Conservation (phyloP, 2,113 vertebrate genomes). For the Sterna hirundo region DNA sequence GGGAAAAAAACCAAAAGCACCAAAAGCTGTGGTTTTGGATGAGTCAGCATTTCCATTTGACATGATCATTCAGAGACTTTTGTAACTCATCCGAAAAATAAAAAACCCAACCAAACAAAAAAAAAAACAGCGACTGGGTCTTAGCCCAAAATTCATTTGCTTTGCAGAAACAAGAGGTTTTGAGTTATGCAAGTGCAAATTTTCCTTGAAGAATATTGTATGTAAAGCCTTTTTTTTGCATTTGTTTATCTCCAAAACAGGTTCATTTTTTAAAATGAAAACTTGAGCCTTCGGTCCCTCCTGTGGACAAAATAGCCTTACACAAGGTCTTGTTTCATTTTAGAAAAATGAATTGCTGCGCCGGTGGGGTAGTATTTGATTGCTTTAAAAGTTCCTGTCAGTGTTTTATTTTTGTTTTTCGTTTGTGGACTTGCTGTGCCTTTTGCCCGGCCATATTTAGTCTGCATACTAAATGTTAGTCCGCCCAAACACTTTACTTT, state of each 20-base stretch:
- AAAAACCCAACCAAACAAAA: not conserved
- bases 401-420: constrained; percentile 75
- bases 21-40: constrained; percentile 40
- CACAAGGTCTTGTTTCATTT: constrained; percentile 68
- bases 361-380: constrained; percentile 76
- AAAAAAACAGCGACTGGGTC: constrained; percentile 7
- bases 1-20: not conserved
- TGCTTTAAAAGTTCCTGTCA: constrained; percentile 81
- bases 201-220: constrained; percentile 64
- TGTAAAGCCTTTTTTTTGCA: constrained; percentile 68
- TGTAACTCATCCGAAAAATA: constrained; percentile 32
- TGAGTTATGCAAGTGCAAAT: constrained; percentile 73
- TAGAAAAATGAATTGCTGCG: constrained; percentile 76
- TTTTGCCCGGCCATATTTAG: constrained; percentile 77
- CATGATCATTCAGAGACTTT: constrained; percentile 25
- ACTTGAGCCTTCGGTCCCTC: constrained; percentile 55
- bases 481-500: constrained; percentile 71
- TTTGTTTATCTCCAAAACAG: constrained; percentile 73
- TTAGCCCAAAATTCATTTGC: constrained; percentile 54
- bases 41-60: constrained; percentile 48
- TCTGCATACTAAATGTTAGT: constrained; percentile 82
- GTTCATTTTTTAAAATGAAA: constrained; percentile 69
- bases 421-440: constrained; percentile 78
- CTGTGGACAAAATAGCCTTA: constrained; percentile 57
- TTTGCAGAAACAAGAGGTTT: constrained; percentile 57